These are phyloP conservation scores for Halictus quadricinctus DNA, from an alignment of 2,888 invertebrate species.

Conservation along the genomic window DNA sequence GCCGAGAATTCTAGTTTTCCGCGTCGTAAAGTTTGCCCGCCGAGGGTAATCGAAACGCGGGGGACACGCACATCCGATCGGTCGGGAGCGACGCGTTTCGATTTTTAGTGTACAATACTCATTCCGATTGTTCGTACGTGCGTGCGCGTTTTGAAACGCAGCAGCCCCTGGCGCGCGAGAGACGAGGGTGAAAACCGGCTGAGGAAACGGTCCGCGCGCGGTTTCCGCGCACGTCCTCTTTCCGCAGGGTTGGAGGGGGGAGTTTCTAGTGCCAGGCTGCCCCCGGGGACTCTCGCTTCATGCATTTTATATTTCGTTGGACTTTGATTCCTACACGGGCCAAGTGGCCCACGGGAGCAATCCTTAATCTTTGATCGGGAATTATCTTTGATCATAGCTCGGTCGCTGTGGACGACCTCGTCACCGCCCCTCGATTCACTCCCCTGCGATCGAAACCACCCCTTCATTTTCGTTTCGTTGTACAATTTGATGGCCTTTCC, in stretches of 20 bases:
- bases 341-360: slow-evolving; percentile 72
- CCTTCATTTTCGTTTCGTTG: neutral
- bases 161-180: neutral
- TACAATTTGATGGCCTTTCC: slow-evolving; percentile 8
- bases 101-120: slow-evolving; percentile 31
- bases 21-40: slow-evolving; percentile 12
- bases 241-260: slow-evolving; percentile 19
- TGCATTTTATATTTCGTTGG: slow-evolving; percentile 81
- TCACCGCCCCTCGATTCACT: slow-evolving; percentile 11
- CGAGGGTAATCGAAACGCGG: slow-evolving; percentile 3
- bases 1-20: slow-evolving; percentile 1
- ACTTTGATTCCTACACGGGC: slow-evolving; percentile 80
- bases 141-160: slow-evolving; percentile 39
- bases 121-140: slow-evolving; percentile 38
- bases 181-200: slow-evolving; percentile 18
- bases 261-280: slow-evolving; percentile 32
- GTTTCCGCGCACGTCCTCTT: slow-evolving; percentile 35
- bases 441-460: slow-evolving; percentile 40
- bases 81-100: slow-evolving; percentile 20
- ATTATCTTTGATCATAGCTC: slow-evolving; percentile 80
- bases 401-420: slow-evolving; percentile 64
- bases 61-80: slow-evolving; percentile 8
- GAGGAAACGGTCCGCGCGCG: slow-evolving; percentile 18
- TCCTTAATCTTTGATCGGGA: slow-evolving; percentile 80
- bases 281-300: slow-evolving; percentile 78